phyloP scores from a whole-genome alignment of 2,113 vertebrate species.

The Miniopterus natalensis region DNA sequence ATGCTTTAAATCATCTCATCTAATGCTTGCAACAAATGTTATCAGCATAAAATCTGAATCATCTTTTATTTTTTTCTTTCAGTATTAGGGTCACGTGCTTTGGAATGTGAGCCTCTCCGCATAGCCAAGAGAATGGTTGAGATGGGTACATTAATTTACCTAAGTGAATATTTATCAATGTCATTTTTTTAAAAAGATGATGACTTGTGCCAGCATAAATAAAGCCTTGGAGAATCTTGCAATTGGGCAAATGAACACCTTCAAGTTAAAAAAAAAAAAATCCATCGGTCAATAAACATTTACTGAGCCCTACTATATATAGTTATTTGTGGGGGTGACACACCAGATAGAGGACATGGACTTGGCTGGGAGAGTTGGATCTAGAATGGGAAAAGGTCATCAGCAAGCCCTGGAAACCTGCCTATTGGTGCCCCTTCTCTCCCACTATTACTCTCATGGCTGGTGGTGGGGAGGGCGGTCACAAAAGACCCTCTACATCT shows the following conservation, averaged over 20 bases:
- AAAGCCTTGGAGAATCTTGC: conserved; percentile 27
- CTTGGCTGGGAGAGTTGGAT: not conserved
- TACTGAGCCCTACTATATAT: not conserved
- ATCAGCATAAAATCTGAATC: conserved; percentile 19
- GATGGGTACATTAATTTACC: conserved; percentile 63
- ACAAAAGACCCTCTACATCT: not conserved
- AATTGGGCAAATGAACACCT: conserved; percentile 30
- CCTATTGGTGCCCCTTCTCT: not conserved
- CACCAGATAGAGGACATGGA: not conserved
- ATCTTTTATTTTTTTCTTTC: not conserved
- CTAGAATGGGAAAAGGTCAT: not conserved
- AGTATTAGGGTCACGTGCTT: conserved; percentile 53
- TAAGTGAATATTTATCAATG: conserved; percentile 69
- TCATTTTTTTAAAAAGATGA: not conserved
- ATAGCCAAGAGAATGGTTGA: conserved; percentile 29
- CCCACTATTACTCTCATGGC: not conserved
- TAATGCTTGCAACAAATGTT: not conserved
- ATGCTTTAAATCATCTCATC: not conserved
- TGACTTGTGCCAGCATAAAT: conserved; percentile 60
- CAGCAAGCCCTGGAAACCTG: not conserved
- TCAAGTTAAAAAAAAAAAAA: conserved; percentile 57
- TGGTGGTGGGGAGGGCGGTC: not conserved
- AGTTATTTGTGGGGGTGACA: not conserved
- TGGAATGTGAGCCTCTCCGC: conserved; percentile 37
- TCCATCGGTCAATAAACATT: conserved; percentile 26